Evolutionary conservation across 2,797 vertebrate species (phyloP).

Genomic region (Ceyx erithaca): DNA sequence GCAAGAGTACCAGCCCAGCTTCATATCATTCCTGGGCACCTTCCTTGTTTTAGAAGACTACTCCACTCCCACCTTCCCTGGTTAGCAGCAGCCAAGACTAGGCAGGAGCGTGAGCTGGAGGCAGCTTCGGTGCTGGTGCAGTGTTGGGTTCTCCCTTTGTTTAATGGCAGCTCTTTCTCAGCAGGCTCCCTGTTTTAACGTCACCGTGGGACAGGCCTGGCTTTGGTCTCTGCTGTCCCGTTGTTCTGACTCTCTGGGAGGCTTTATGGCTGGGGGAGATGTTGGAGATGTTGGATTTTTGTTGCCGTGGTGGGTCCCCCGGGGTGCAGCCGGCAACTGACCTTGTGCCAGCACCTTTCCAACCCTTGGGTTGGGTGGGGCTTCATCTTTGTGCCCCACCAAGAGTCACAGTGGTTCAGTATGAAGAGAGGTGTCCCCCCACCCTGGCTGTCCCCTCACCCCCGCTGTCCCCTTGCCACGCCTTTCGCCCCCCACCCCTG

Average conservation of each 20-base stretch:
- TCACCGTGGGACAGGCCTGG: not conserved
- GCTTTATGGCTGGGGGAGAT: not conserved
- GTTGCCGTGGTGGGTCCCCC: no score
- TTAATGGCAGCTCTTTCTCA: not conserved
- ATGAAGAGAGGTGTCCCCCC: no score
- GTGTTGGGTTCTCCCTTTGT: not conserved
- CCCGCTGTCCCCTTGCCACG: no score
- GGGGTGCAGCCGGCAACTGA: no score
- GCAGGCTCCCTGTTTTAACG: not conserved
- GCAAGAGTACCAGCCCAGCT: not conserved
- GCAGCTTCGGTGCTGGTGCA: not conserved
- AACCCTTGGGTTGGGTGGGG: no score
- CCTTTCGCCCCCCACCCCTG: no score
- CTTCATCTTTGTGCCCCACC: no score
- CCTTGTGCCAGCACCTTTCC: no score
- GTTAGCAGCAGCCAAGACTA: not conserved
- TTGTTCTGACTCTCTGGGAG: not conserved
- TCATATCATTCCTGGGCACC: accelerated
- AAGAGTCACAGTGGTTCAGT: no score
- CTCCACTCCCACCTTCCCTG: not conserved
- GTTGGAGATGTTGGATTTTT: not conserved
- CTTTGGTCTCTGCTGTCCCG: not conserved
- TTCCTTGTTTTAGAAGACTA: not conserved
- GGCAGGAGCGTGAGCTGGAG: accelerated
- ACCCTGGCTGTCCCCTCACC: no score